A percentile compares a stretch with the other conserved stretches of the same genome.
Evolutionary conservation across 1,140 invertebrate species (phyloP).

Genomic region (Arctopsyche grandis): DNA sequence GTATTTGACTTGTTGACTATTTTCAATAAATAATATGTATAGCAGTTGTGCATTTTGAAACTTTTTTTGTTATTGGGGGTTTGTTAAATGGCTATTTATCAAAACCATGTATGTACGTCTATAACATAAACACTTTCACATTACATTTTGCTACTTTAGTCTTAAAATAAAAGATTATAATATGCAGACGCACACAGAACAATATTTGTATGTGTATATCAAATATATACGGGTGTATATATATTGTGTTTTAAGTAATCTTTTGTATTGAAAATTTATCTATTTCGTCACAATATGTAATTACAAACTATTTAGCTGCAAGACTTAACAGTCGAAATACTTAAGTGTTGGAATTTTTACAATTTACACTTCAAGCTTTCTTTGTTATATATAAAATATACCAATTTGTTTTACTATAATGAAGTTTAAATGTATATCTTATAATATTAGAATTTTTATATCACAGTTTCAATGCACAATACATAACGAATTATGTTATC

Average conservation of each 20-base stretch:
- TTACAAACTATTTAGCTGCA: background rate
- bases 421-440: constrained; percentile 20
- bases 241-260: background rate
- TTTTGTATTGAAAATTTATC: background rate
- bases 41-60: background rate
- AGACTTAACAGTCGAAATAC: background rate
- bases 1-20: constrained; percentile 6
- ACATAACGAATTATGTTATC: background rate
- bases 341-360: background rate
- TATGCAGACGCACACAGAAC: too few relatives aligned
- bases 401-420: constrained; percentile 9
- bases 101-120: too few relatives aligned
- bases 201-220: too few relatives aligned
- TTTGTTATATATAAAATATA: constrained; percentile 11
- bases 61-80: background rate
- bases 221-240: too few relatives aligned
- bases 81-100: too few relatives aligned
- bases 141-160: too few relatives aligned
- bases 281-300: background rate
- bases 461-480: background rate
- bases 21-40: constrained; percentile 1
- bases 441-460: constrained; percentile 6
- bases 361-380: constrained; percentile 20
- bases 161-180: too few relatives aligned
- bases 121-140: too few relatives aligned